Conservation (phyloP, 2,797 vertebrate species). For the Liasis olivaceus region DNA sequence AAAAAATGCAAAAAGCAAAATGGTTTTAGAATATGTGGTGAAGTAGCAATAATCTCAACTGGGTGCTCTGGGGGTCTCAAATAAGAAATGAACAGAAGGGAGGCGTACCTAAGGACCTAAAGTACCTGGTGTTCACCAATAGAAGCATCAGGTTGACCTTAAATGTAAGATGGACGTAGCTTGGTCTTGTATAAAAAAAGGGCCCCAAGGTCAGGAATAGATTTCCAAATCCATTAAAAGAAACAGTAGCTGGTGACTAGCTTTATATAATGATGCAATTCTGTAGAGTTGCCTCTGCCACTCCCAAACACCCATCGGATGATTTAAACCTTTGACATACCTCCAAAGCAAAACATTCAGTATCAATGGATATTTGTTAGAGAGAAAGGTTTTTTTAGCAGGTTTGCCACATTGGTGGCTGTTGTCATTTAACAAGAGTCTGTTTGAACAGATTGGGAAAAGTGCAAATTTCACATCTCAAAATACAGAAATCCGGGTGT, state of each 20-base stretch:
- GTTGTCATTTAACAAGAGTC: neutral
- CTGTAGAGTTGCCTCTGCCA: neutral
- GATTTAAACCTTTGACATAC: neutral
- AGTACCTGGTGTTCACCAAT: slow-evolving; percentile 23
- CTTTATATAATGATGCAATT: neutral
- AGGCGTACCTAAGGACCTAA: neutral
- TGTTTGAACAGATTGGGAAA: neutral
- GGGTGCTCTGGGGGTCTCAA: neutral
- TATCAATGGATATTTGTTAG: neutral
- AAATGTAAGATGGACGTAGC: slow-evolving; percentile 33
- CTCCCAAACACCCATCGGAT: neutral
- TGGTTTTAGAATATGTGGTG: neutral
- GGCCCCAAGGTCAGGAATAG: neutral
- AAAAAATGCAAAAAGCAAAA: neutral
- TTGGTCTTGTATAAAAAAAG: slow-evolving; percentile 36
- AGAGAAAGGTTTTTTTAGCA: neutral
- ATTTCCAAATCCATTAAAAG: neutral
- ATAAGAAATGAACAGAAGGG: neutral
- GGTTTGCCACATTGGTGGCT: neutral
- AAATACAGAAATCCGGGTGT: neutral
- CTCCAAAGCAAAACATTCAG: neutral
- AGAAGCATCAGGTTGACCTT: neutral
- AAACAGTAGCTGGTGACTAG: neutral
- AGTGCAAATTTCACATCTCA: neutral
- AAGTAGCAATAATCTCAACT: neutral